phyloP scores from a whole-genome alignment of 1,140 invertebrate genomes.

The Macrobrachium nipponense region DNA sequence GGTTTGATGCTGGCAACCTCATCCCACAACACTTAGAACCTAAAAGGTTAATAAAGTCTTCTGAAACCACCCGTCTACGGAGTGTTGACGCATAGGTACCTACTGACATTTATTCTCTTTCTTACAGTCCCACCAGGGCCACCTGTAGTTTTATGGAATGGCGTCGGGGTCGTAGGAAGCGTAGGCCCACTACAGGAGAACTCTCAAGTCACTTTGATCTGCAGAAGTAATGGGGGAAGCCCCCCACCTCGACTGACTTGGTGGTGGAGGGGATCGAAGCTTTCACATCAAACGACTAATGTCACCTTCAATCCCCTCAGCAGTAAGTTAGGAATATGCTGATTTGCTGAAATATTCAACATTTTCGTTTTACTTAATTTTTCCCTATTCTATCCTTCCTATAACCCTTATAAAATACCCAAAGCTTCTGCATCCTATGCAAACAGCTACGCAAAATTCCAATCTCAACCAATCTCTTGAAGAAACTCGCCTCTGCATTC shows the following conservation, averaged over 20 bases:
- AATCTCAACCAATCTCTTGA: too few species aligned
- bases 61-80: too few species aligned
- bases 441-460: too few species aligned
- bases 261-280: slow-evolving; percentile 30
- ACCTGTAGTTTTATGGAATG: slow-evolving; percentile 23
- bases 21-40: too few species aligned
- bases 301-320: neutral
- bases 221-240: slow-evolving; percentile 27
- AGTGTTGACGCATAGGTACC: too few species aligned
- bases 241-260: slow-evolving; percentile 23
- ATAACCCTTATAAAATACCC: too few species aligned
- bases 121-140: slow-evolving; percentile 25
- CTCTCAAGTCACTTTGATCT: neutral
- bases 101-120: neutral
- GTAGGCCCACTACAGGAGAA: slow-evolving; percentile 16
- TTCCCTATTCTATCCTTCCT: too few species aligned
- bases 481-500: too few species aligned
- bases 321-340: neutral
- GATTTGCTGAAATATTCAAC: neutral
- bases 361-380: too few species aligned
- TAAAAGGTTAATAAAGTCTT: too few species aligned
- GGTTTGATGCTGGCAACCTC: too few species aligned
- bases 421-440: too few species aligned
- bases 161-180: slow-evolving; percentile 7
- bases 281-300: slow-evolving; percentile 6